Conservation (phyloP, 2,888 invertebrate genomes). For the Xestobium rufovillosum region DNA sequence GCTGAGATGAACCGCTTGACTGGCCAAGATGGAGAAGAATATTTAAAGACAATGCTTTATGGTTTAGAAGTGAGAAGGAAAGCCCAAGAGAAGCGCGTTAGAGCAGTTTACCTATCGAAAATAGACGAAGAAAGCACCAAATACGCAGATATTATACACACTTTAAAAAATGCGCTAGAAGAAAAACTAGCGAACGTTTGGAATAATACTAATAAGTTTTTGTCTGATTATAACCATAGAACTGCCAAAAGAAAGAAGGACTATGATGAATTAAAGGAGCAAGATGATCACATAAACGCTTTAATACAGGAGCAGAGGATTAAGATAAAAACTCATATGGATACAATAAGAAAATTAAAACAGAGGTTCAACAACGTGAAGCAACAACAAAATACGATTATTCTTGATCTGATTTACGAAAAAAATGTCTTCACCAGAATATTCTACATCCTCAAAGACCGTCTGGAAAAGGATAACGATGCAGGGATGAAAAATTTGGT, state of each 20-base stretch:
- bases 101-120: constrained; percentile 36
- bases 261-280: constrained; percentile 27
- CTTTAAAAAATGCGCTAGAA: constrained; percentile 29
- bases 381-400: constrained; percentile 5
- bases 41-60: constrained; percentile 45
- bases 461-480: constrained; percentile 46
- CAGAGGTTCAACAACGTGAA: constrained; percentile 23
- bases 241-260: constrained; percentile 24
- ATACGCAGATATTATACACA: constrained; percentile 28
- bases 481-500: constrained; percentile 51
- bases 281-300: constrained; percentile 31
- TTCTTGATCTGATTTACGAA: constrained; percentile 33
- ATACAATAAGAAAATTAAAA: constrained; percentile 29
- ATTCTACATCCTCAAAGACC: constrained; percentile 43
- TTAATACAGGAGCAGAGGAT: constrained; percentile 27
- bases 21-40: constrained; percentile 43
- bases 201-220: constrained; percentile 26
- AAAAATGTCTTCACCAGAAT: constrained; percentile 35
- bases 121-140: constrained; percentile 35
- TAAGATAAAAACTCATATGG: constrained; percentile 26
- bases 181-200: constrained; percentile 28
- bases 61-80: constrained; percentile 44
- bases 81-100: constrained; percentile 31
- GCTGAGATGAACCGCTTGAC: constrained; percentile 34
- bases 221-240: neutral